These are phyloP conservation scores for Lymantria dispar DNA, from an alignment of 2,888 invertebrate genomes.

Conservation along the genomic window DNA sequence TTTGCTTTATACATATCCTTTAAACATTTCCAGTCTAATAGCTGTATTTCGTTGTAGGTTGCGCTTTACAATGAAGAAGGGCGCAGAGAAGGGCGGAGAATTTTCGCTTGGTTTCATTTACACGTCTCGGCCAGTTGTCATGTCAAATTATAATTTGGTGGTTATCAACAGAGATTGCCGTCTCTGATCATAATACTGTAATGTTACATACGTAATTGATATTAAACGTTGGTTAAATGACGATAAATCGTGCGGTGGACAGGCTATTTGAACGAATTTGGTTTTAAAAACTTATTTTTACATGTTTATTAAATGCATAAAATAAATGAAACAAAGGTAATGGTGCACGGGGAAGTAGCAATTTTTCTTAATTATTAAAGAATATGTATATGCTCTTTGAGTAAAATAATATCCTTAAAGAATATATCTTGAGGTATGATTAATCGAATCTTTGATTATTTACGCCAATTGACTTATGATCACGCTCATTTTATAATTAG, in stretches of 20 bases:
- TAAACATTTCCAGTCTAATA: not conserved
- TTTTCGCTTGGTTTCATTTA: constrained; percentile 49
- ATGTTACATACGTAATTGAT: constrained; percentile 23
- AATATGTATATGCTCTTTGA: no score
- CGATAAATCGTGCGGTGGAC: no score
- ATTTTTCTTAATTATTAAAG: no score
- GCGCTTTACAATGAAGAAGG: constrained; percentile 34
- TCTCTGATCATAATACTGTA: constrained; percentile 30
- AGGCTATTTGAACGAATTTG: no score
- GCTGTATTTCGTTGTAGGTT: constrained; percentile 20
- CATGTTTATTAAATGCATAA: no score
- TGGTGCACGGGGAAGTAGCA: no score
- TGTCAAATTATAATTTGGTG: constrained; percentile 53
- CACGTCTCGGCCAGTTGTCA: constrained; percentile 54
- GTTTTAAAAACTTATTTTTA: no score
- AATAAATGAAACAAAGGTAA: no score
- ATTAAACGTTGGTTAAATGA: constrained; percentile 8
- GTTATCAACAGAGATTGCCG: constrained; percentile 49
- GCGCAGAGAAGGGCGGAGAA: constrained; percentile 45
- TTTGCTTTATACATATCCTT: no score
- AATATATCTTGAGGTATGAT: no score
- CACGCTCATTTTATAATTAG: not conserved
- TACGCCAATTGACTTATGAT: not conserved
- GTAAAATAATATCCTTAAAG: no score
- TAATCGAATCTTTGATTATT: not conserved